Conservation (phyloP, 1,140 invertebrate species). For the Polypedilum pembai region DNA sequence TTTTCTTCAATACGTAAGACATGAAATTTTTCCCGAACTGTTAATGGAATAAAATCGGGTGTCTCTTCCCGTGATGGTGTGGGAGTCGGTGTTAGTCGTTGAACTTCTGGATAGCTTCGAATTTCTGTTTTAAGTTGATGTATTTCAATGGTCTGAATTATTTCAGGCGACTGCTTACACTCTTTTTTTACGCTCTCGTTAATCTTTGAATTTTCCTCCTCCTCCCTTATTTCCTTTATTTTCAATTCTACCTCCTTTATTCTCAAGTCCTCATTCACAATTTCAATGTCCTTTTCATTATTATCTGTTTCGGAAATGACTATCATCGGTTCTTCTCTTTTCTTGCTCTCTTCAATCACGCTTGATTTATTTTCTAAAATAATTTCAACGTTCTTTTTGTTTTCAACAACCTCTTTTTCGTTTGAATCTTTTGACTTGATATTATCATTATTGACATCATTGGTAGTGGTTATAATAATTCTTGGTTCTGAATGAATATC, state of each 20-base stretch:
- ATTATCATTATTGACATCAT: not conserved
- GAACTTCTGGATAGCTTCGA: not conserved
- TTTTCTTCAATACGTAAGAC: slow-evolving; percentile 6
- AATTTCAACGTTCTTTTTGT: no score
- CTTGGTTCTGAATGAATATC: not conserved
- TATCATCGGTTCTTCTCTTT: not conserved
- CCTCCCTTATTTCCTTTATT: not conserved
- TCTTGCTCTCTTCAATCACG: not conserved
- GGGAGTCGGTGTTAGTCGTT: not conserved
- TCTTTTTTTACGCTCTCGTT: not conserved
- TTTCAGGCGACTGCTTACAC: not conserved
- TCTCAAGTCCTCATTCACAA: not conserved
- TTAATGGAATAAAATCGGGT: slow-evolving; percentile 20
- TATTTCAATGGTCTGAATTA: not conserved
- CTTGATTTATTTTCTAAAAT: not conserved
- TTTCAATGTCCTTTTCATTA: not conserved
- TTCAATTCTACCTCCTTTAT: not conserved
- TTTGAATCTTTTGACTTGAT: not conserved
- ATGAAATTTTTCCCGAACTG: not conserved
- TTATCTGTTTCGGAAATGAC: not conserved
- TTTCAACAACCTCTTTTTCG: not conserved
- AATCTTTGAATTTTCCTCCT: not conserved
- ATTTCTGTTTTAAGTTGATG: not conserved
- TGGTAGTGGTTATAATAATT: not conserved
- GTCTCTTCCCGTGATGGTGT: not conserved